Evolutionary conservation across 2,888 invertebrate genomes (phyloP), one percentile per base, ranked within the genome.

Genomic region (Epirrhoe tristata): DNA sequence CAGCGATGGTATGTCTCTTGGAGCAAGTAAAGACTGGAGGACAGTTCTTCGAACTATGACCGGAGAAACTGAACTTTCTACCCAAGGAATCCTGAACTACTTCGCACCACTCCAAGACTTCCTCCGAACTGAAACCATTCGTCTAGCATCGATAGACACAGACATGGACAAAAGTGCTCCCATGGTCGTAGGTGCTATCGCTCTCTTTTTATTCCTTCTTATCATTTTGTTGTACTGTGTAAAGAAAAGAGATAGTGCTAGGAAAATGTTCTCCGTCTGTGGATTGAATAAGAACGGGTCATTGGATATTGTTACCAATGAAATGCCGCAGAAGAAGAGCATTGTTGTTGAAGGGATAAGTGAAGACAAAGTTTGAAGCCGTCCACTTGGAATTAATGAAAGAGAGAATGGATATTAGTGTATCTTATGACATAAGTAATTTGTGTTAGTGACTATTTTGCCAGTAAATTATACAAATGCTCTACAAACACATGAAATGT

Each of bases 231-330:
- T 91, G n/a, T 93, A 91, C 66, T 91, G 87, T 80, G 80, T 88
- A 24, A 93, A 88, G 73, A 92, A 90, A 75, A 82, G 86, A 61
- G 81, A 89, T 69, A 64, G 85, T 46, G 82, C 84, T 0, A 79
- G 82, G 51, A 87, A 81, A 78, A 71, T 92, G 39, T 81, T 90
- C 50, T 84, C 90, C 7, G 65, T 83, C 43, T 93, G 90, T 69
- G 91, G 93, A 67, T 76, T 93, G 31, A 90, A 85, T 72, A 90
- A 91, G 75, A 93, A 93, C 70, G 93, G 93, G 0, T 93, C 93
- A 8, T 80, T 93, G 70, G 93, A 93, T 70, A 93, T 93, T 67
- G 91, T 82, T 1, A 88, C 91, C 0, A 88, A 86, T 63, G 92
- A 92, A 72, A 74, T 82, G 59, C 81, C 89, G 1, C 85, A 84